Percentiles rank a stretch among this genome's conserved stretches.
These are phyloP conservation scores for Mola mola DNA, from an alignment of 2,113 vertebrate genomes.

Conservation along the genomic window DNA sequence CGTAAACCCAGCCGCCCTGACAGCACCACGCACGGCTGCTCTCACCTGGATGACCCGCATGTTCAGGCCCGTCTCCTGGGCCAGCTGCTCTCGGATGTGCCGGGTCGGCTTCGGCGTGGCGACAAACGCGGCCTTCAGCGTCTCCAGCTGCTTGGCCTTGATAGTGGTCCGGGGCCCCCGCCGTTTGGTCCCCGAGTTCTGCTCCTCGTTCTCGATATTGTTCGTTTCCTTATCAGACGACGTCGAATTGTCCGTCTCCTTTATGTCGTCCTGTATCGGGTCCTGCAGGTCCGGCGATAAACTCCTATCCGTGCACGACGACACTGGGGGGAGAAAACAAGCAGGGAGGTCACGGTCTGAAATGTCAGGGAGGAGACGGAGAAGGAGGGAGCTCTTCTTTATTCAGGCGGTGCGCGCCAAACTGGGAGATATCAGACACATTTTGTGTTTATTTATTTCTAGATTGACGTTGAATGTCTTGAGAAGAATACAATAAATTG, in stretches of 20 bases:
- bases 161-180: constrained; percentile 97
- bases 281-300: constrained; percentile 97
- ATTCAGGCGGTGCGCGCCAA: constrained; percentile 40
- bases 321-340: constrained; percentile 82
- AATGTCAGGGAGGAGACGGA: constrained; percentile 26
- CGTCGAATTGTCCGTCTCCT: constrained; percentile 96
- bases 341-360: constrained; percentile 57
- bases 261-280: constrained; percentile 92
- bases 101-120: constrained; percentile 96
- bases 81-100: constrained; percentile 96
- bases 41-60: constrained; percentile 97
- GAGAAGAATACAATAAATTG: no score
- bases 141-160: constrained; percentile 98
- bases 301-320: constrained; percentile 97
- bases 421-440: no score
- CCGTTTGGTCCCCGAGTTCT: constrained; percentile 92
- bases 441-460: no score
- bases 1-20: no score
- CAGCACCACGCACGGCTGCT: no score
- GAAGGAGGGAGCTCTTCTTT: neutral
- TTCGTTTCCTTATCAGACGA: constrained; percentile 97
- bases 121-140: constrained; percentile 95
- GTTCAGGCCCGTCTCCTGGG: constrained; percentile 97
- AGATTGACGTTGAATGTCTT: no score
- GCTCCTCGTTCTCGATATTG: constrained; percentile 96